These are phyloP conservation scores for Mellilla xanthometata DNA, from an alignment of 2,888 invertebrate species.

Conservation along the genomic window DNA sequence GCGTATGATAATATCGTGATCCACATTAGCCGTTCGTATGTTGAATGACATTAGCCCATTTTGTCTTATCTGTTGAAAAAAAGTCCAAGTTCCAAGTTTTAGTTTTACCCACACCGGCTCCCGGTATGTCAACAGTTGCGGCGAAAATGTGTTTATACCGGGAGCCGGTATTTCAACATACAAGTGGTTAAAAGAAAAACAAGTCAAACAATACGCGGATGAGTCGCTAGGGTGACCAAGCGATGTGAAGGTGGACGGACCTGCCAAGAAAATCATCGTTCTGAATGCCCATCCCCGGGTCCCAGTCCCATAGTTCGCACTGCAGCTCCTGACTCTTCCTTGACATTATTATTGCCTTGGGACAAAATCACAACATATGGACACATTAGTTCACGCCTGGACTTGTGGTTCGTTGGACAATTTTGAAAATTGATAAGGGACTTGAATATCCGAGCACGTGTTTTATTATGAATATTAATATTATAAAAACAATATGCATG, in stretches of 20 bases:
- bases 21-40: too few species aligned
- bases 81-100: too few species aligned
- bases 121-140: too few species aligned
- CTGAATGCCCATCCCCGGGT: constrained; percentile 89
- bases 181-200: too few species aligned
- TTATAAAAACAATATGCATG: constrained; percentile 11
- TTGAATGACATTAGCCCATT: too few species aligned
- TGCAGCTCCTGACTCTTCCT: constrained; percentile 88
- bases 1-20: constrained; percentile 46
- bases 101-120: too few species aligned
- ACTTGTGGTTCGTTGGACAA: constrained; percentile 6
- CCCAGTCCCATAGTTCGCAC: constrained; percentile 92
- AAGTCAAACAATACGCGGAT: constrained; percentile 45
- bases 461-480: constrained; percentile 2
- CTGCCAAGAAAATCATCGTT: constrained; percentile 94
- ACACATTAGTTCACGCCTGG: constrained; percentile 36
- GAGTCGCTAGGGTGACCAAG: constrained; percentile 45
- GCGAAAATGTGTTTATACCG: too few species aligned
- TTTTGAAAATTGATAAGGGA: constrained; percentile 14
- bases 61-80: too few species aligned
- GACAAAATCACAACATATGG: constrained; percentile 65
- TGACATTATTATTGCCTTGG: constrained; percentile 89
- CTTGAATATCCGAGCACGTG: constrained; percentile 1
- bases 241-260: constrained; percentile 77
- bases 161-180: too few species aligned